These are phyloP conservation scores for Aphodius sticticus DNA, from an alignment of 2,888 invertebrate genomes.

Conservation along the genomic window DNA sequence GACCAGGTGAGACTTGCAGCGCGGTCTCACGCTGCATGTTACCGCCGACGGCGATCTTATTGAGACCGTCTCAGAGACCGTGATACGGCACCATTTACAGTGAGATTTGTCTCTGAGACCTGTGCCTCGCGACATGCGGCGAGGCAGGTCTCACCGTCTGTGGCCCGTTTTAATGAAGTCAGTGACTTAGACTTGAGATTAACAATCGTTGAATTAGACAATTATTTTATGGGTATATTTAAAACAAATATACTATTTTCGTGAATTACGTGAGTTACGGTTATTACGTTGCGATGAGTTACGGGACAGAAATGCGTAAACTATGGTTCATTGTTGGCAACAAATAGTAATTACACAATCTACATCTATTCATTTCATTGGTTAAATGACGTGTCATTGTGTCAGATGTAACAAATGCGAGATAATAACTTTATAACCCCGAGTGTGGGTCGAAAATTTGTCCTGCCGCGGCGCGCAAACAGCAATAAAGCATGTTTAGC, in stretches of 20 bases:
- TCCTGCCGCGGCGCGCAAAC: neutral
- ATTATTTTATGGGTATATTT: neutral
- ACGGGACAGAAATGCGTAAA: neutral
- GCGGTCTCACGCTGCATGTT: too few relatives aligned
- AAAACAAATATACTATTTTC: neutral
- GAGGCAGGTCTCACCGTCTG: too few relatives aligned
- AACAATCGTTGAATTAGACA: neutral
- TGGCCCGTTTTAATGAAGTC: too few relatives aligned
- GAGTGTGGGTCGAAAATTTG: conserved; percentile 6
- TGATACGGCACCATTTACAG: too few relatives aligned
- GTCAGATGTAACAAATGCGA: conserved; percentile 23
- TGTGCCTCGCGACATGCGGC: too few relatives aligned
- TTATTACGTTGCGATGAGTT: neutral
- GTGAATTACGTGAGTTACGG: neutral
- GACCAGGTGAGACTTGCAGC: too few relatives aligned
- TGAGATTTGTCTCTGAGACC: too few relatives aligned
- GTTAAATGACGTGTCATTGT: conserved; percentile 23
- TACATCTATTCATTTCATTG: conserved; percentile 25
- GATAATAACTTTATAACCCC: conserved; percentile 23
- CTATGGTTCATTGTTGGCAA: neutral
- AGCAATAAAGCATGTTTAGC: neutral
- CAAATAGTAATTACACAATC: conserved; percentile 23
- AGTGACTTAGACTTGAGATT: too few relatives aligned
- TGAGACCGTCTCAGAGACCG: too few relatives aligned
- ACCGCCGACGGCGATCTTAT: too few relatives aligned